Conservation (phyloP, 1,140 invertebrate genomes). For the Muscidifurax raptorellus region DNA sequence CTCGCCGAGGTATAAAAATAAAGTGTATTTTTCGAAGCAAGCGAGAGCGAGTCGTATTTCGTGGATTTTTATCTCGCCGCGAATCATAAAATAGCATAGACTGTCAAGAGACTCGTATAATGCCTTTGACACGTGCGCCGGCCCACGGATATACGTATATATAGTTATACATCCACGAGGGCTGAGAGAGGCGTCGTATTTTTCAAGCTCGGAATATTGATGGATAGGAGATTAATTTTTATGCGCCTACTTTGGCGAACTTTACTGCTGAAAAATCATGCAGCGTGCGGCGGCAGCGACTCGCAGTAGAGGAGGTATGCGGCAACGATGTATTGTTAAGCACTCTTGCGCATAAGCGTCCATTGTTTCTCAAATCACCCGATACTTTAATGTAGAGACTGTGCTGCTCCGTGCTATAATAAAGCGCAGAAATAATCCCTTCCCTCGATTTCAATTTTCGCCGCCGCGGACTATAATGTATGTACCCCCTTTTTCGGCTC, state of each 20-base stretch:
- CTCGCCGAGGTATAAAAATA: not conserved
- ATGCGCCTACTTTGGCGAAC: not conserved
- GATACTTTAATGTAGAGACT: not conserved
- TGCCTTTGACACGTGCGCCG: constrained; percentile 26
- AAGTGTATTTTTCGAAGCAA: not conserved
- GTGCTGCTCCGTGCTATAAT: not conserved
- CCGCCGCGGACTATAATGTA: not conserved
- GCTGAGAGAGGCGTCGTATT: constrained; percentile 1
- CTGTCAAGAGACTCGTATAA: constrained; percentile 39
- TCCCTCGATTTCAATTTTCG: not conserved
- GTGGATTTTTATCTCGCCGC: constrained; percentile 35
- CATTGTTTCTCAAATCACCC: not conserved
- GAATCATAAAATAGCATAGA: constrained; percentile 30
- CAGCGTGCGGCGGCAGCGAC: no score
- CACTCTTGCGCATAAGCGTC: not conserved
- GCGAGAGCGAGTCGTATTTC: constrained; percentile 2
- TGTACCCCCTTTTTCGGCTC: not conserved
- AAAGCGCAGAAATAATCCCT: no score
- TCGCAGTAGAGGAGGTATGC: no score
- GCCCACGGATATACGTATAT: not conserved
- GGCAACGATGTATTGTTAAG: not conserved
- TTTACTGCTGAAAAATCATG: constrained; percentile 4
- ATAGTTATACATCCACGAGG: not conserved
- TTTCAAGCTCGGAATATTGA: constrained; percentile 1
- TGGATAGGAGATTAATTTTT: constrained; percentile 39